phyloP scores from a whole-genome alignment of 2,113 vertebrate species.

The Marmota monax region DNA sequence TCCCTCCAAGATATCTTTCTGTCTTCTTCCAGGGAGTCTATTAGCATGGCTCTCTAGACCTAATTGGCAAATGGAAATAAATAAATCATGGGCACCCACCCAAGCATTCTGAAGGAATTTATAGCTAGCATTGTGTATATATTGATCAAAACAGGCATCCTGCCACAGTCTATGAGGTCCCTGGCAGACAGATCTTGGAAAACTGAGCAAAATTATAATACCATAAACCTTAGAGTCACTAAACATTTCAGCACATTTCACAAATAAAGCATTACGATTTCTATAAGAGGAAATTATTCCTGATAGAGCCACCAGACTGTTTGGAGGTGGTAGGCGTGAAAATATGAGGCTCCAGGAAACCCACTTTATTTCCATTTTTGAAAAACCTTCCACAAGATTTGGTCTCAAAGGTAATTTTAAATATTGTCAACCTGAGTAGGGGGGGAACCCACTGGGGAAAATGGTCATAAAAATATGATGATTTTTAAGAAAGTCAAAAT shows the following conservation, averaged over 20 bases:
- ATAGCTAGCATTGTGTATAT: slow-evolving; percentile 61
- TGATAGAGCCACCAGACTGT: slow-evolving; percentile 18
- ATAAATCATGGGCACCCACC: slow-evolving; percentile 64
- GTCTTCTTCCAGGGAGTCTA: slow-evolving; percentile 49
- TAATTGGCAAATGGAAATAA: slow-evolving; percentile 74
- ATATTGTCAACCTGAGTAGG: background rate
- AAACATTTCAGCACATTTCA: slow-evolving; percentile 67
- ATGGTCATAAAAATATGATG: slow-evolving; percentile 7
- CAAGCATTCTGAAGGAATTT: slow-evolving; percentile 73
- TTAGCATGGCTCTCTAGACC: slow-evolving; percentile 64
- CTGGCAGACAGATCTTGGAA: slow-evolving; percentile 65
- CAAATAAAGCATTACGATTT: slow-evolving; percentile 51
- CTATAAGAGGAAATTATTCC: slow-evolving; percentile 60
- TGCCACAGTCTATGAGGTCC: slow-evolving; percentile 63
- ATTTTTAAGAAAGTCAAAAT: slow-evolving; percentile 40
- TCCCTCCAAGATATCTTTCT: slow-evolving; percentile 49
- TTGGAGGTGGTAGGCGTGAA: background rate
- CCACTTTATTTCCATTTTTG: slow-evolving; percentile 19
- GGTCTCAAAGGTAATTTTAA: slow-evolving; percentile 60
- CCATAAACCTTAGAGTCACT: slow-evolving; percentile 43
- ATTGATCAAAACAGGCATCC: slow-evolving; percentile 70
- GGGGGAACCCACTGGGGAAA: background rate
- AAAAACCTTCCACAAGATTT: slow-evolving; percentile 41
- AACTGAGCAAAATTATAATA: slow-evolving; percentile 72
- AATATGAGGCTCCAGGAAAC: slow-evolving; percentile 39